phyloP scores from a whole-genome alignment of 2,113 vertebrate species.

The Microcebus jonahi region DNA sequence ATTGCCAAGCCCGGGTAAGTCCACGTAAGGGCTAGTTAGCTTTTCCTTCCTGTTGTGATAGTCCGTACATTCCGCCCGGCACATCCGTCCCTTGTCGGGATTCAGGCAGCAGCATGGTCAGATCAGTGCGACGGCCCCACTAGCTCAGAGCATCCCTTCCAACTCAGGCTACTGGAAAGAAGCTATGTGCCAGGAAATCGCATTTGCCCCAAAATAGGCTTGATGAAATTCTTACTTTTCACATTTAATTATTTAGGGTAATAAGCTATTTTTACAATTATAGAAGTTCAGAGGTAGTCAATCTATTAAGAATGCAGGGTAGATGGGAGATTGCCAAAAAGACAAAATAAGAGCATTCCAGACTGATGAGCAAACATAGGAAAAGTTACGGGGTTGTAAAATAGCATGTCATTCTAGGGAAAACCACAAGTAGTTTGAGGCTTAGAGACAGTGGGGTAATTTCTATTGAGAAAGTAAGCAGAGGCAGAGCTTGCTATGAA shows the following conservation, averaged over 20 bases:
- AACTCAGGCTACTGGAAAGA: background rate
- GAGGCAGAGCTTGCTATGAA: background rate
- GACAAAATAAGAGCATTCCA: slow-evolving; percentile 43
- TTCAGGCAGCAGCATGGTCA: background rate
- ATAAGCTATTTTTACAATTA: slow-evolving; percentile 32
- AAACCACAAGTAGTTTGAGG: background rate
- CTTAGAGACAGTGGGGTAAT: slow-evolving; percentile 17
- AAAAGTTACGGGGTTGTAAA: slow-evolving; percentile 15
- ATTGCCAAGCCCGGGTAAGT: background rate
- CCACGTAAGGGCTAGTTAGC: background rate
- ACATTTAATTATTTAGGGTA: background rate
- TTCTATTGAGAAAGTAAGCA: slow-evolving; percentile 33
- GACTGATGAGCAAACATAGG: background rate
- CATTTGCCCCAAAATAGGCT: background rate
- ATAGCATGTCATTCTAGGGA: background rate
- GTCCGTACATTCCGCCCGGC: background rate
- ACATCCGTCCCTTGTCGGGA: background rate
- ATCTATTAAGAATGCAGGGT: slow-evolving; percentile 17
- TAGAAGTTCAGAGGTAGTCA: background rate
- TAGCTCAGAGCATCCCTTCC: background rate
- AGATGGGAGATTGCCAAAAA: slow-evolving; percentile 11
- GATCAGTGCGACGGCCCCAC: background rate
- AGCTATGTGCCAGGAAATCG: background rate
- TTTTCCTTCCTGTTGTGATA: background rate
- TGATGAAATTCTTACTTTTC: slow-evolving; percentile 23